Conservation (phyloP, 1,140 invertebrate genomes). For the Penaeus chinensis region DNA sequence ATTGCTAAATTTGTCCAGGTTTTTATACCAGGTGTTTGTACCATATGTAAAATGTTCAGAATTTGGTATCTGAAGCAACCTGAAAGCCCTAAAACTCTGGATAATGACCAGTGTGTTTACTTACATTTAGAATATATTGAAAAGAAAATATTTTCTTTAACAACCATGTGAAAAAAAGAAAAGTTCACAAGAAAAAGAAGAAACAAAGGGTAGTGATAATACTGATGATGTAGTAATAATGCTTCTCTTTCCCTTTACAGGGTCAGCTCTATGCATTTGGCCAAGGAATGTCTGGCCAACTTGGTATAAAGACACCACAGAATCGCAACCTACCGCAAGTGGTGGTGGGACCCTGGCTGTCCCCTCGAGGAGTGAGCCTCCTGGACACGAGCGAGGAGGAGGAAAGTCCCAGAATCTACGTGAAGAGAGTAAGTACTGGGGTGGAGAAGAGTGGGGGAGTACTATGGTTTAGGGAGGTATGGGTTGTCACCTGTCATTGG, state of each 20-base stretch:
- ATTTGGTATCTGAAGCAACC: too few relatives aligned
- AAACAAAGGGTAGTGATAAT: background rate
- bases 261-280: conserved; percentile 60
- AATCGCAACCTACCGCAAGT: conserved; percentile 53
- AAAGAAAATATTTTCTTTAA: too few relatives aligned
- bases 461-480: background rate
- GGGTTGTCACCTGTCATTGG: background rate
- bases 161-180: background rate
- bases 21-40: too few relatives aligned
- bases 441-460: background rate
- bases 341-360: conserved; percentile 46
- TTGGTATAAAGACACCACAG: conserved; percentile 64
- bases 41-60: too few relatives aligned
- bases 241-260: conserved; percentile 20
- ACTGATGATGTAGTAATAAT: background rate
- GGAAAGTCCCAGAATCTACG: conserved; percentile 20
- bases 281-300: conserved; percentile 56
- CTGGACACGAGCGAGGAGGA: background rate
- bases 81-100: too few relatives aligned
- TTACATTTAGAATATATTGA: too few relatives aligned
- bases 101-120: too few relatives aligned
- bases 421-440: conserved; percentile 3
- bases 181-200: background rate
- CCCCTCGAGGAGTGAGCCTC: conserved; percentile 34
- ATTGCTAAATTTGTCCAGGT: too few relatives aligned